A percentile compares a stretch with the other conserved stretches of the same genome.
Conservation (phyloP, 1,140 invertebrate genomes). For the Zaprionus africanus region DNA sequence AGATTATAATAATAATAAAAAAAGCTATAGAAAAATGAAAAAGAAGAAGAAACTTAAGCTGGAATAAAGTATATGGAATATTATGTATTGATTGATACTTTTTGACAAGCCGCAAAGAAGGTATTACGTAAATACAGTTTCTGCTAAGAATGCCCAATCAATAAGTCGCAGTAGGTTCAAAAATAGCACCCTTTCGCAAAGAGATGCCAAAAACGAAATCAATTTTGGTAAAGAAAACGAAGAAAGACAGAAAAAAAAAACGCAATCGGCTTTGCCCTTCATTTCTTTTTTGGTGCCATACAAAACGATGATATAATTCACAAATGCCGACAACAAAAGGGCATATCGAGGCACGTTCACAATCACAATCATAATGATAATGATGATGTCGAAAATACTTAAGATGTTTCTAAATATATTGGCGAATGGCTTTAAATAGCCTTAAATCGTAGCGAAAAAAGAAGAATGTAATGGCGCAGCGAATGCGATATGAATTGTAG, state of each 20-base stretch:
- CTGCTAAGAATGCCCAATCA: background rate
- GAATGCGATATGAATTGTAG: slow-evolving; percentile 30
- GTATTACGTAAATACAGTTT: slow-evolving; percentile 6
- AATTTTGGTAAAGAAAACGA: slow-evolving; percentile 16
- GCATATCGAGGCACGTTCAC: background rate
- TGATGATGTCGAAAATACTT: slow-evolving; percentile 19
- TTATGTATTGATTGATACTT: background rate
- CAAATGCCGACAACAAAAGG: slow-evolving; percentile 38
- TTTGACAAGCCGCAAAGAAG: background rate
- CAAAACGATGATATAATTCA: slow-evolving; percentile 31
- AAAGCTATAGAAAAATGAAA: background rate
- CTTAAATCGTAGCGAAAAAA: slow-evolving; percentile 1
- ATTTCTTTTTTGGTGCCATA: slow-evolving; percentile 4
- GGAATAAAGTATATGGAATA: background rate
- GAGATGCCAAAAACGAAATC: slow-evolving; percentile 25
- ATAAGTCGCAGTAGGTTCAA: background rate
- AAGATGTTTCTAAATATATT: slow-evolving; percentile 54
- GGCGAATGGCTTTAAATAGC: slow-evolving; percentile 41
- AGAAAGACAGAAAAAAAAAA: slow-evolving; percentile 13
- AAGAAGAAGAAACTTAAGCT: background rate
- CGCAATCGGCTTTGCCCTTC: slow-evolving; percentile 41
- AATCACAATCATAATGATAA: slow-evolving; percentile 17
- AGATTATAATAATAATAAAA: slow-evolving; percentile 2
- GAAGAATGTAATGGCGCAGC: slow-evolving; percentile 32
- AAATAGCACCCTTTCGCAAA: slow-evolving; percentile 25